Conservation (phyloP, 2,113 vertebrate species). For the Procavia capensis region DNA sequence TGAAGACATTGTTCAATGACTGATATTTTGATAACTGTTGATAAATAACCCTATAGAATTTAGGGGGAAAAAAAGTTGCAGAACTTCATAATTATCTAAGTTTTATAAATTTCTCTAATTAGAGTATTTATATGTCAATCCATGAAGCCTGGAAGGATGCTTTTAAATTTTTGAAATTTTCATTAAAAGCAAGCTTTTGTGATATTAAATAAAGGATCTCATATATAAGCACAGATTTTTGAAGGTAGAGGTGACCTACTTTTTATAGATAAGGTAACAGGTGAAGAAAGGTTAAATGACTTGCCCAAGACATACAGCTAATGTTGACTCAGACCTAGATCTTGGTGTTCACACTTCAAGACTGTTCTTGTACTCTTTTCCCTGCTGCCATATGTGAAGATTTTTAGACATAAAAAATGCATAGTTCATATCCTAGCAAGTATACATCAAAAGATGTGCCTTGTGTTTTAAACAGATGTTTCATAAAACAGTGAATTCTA, state of each 20-base stretch:
- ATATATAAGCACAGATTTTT: not conserved
- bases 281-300: not conserved
- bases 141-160: not conserved
- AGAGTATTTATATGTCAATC: not conserved
- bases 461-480: not conserved
- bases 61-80: not conserved
- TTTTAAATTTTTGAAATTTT: not conserved
- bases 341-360: not conserved
- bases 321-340: not conserved
- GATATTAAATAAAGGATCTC: not conserved
- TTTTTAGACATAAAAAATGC: not conserved
- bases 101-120: not conserved
- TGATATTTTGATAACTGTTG: not conserved
- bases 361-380: not conserved
- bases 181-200: not conserved
- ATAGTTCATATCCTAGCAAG: not conserved
- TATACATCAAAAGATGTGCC: no score
- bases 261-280: accelerated
- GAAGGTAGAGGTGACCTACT: not conserved
- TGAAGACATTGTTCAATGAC: not conserved
- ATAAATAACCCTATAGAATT: not conserved
- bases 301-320: no score
- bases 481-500: not conserved
- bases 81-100: not conserved
- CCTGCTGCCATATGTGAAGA: not conserved